Conservation (phyloP, 1,140 invertebrate genomes). For the Sinonovacula constricta region DNA sequence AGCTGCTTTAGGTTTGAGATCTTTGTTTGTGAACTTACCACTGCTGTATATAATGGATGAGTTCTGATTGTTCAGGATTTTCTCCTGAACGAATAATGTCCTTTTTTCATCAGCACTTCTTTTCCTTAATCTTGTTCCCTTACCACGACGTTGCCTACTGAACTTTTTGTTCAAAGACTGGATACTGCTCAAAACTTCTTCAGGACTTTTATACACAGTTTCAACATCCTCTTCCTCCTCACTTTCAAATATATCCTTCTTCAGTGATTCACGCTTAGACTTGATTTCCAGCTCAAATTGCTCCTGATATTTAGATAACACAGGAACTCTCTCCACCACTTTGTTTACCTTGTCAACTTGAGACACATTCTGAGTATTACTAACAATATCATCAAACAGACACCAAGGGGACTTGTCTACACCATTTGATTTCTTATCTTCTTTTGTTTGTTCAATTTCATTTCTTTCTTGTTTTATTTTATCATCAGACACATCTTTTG, state of each 20-base stretch:
- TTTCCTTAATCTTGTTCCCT: not conserved
- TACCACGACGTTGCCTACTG: not conserved
- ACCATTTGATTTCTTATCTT: too few species aligned
- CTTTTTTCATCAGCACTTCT: constrained; percentile 48
- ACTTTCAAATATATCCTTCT: constrained; percentile 35
- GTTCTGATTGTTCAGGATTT: constrained; percentile 42
- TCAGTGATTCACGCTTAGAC: constrained; percentile 33
- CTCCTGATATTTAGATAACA: constrained; percentile 23
- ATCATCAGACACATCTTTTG: too few species aligned
- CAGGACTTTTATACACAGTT: constrained; percentile 25
- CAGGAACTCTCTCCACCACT: not conserved
- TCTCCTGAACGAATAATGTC: constrained; percentile 49
- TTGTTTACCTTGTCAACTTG: too few species aligned
- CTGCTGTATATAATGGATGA: constrained; percentile 41
- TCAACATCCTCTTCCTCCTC: constrained; percentile 6
- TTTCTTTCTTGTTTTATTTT: too few species aligned
- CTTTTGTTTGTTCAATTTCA: too few species aligned
- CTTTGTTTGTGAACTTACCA: not conserved
- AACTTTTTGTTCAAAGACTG: constrained; percentile 25
- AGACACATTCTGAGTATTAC: too few species aligned
- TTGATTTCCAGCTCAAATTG: constrained; percentile 47
- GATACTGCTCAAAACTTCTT: constrained; percentile 29
- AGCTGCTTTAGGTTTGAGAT: not conserved
- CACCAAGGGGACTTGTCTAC: too few species aligned
- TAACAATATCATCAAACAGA: too few species aligned